Base-by-base conservation (phyloP, 2,113 vertebrate genomes). In the Dryoscopus gambensis region DNA sequence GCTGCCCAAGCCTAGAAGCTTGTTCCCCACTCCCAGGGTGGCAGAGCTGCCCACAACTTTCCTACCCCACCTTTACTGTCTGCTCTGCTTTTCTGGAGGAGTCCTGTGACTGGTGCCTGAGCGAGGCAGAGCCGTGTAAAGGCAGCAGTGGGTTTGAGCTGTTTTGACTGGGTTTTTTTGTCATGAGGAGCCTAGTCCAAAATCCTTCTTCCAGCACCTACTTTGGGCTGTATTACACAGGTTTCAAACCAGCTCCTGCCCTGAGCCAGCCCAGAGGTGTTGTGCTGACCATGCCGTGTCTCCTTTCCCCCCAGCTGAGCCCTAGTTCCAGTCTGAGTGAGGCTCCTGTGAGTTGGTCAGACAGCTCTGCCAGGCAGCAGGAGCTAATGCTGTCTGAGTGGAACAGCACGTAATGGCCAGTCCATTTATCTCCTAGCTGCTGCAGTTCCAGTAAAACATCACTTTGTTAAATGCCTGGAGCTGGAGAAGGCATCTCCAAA, bases 361-460 rank as follows among this genome's bases (percentile, higher is more conserved):
- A 74, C 92, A 57, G 82, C 67, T 64, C 91, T 57, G 69, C 42
- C 93, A 97, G 93, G 86, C 96, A 71, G 92, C 64, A 90, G 37
- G 33, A 84, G 68, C 93, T 90, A 91, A 80, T 70, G 91, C 81
- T 85, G 87, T 73, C 89, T 92, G 94, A 92, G 83, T 31, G 47
- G 83, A 68, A 62, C 71, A 92, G 96, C 94, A 86, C 85, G 39
- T 86, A 88, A 88, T 63, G 88, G 88, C 76, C 76, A 74, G 79
- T 35, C 67, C 91, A 96, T 97, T 96, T 97, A 90, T 95, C 84
- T 94, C 65, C 71, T 71, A 63, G 78, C 50, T 0, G 2, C 92
- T 90, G 94, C 94, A 92, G 74, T 95, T 95, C 95, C 95, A 95
- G 93, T 87, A 93, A 95, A 88, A 94, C 84, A 92, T 90, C 65